Base-by-base conservation (phyloP, 2,113 vertebrate species). In the Baryphthengus martii region DNA sequence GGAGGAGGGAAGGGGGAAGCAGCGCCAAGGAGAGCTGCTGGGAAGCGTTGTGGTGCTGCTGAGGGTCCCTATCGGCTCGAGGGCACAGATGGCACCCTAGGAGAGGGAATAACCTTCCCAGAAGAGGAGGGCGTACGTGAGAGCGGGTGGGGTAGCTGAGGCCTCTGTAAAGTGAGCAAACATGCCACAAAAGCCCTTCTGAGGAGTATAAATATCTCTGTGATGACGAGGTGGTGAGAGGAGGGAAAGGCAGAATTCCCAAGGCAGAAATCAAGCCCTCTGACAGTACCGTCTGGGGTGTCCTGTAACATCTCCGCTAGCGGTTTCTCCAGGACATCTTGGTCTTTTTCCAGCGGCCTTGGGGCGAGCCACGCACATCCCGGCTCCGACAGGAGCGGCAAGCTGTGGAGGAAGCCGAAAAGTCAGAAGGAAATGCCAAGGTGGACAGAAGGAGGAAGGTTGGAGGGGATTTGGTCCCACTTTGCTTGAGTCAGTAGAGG, bases 331-430 rank as follows among this genome's bases (percentile, higher is more conserved):
- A 97, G 92, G 93, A 92, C 73, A 29, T 88, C 92, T 92, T 58
- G 89, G 93, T 97, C 95, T 82, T 97, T 98, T 96, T 97, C 97
- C 95, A 98, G 95, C 95, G 97, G 97, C 91, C 83, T 94, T 76
- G 94, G 91, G 55, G 94, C 96, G 96, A 98, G 95, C 94, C 94
- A 93, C 74, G 92, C 94, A 93, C 74, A 93, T 86, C 94, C 97
- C 85, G 65, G 92, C 96, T 93, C 97, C 96, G 77, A 82, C 62
- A 31, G 98, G 96, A 87, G 95, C 95, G 95, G 93, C 94, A 58
- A 96, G 56, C 97, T 97, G 95, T 88, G 93, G 96, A 96, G 83
- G 93, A 96, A 97, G 76, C 70, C 72, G 49, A 61, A 79, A 95
- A 96, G 77, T 79, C 75, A 90, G 85, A 58, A 74, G 37, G 55